Evolutionary conservation across 1,140 invertebrate genomes (phyloP).

Genomic region (Bombus soroeensis): DNA sequence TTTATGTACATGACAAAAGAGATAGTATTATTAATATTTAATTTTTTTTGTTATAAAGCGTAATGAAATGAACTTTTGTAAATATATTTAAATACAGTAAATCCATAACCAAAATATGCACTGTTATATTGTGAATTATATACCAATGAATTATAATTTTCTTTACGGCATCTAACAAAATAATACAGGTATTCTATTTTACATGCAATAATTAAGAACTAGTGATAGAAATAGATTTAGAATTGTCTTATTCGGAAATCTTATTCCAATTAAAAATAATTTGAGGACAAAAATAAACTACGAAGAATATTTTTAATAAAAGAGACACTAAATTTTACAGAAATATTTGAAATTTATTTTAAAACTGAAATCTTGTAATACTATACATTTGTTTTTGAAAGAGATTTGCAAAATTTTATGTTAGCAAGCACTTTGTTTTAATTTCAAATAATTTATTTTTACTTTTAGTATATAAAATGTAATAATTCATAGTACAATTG

Average conservation of each 20-base stretch:
- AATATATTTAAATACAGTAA: constrained; percentile 39
- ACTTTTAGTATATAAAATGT: background rate
- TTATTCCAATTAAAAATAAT: background rate
- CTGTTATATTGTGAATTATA: background rate
- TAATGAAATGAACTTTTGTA: constrained; percentile 26
- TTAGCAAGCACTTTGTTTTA: background rate
- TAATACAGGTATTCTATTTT: background rate
- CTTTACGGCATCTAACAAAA: background rate
- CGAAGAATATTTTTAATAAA: background rate
- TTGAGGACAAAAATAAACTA: background rate
- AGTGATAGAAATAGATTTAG: background rate
- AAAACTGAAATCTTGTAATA: background rate
- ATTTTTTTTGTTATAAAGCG: constrained; percentile 21
- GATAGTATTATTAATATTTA: constrained; percentile 27
- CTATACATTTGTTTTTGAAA: background rate
- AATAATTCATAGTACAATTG: background rate
- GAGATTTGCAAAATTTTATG: background rate
- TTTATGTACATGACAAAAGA: background rate
- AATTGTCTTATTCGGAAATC: background rate
- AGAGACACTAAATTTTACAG: background rate
- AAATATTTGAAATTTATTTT: background rate
- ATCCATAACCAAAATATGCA: constrained; percentile 12
- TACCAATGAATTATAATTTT: constrained; percentile 16
- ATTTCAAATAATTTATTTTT: background rate
- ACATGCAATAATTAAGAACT: background rate